Base-by-base conservation (phyloP, 2,113 vertebrate genomes). In the Ctenomys sociabilis region DNA sequence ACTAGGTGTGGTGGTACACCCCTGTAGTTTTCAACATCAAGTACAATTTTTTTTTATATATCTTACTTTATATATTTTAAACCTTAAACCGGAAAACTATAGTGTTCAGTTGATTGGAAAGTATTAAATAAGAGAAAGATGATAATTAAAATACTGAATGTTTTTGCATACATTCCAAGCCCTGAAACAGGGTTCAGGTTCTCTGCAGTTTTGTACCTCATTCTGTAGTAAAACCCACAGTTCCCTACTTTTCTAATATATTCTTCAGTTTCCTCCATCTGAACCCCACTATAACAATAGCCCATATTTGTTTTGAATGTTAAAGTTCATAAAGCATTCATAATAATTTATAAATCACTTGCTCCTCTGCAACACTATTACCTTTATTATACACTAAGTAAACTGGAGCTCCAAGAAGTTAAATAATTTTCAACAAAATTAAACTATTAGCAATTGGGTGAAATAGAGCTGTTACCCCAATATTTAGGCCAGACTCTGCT, bases 21-120 rank as follows among this genome's bases (percentile, higher is more conserved):
- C n/a, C n/a, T n/a, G n/a, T n/a, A n/a, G n/a, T 84, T 88, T 90
- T 81, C 57, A 95, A 35, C 37, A 43, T 80, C 84, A 83, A 75
- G 40, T 24, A 28, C 17, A 90, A 64, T 81, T 94, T 52, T 77
- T 81, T 94, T 52, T 77, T 52, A 54, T 32, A 57, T 35, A 86
- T 63, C 28, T 12, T 35, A 49, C 26, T 90, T 95, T 54, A 72
- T 49, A 59, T 73, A 63, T 64, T 70, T 40, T 68, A 84, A 59
- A 28, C 43, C 75, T 85, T 59, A 93, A 96, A 37, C 13, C 5
- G 16, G n/a, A 43, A 64, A 35, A 80, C 70, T 54, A 3, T 85
- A 70, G 54, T 54, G 75, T 88, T 84, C 37, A 83, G 45, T 28
- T 92, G 43, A 83, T 72, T 93, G 61, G 21, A 77, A 77, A 88